phyloP scores from a whole-genome alignment of 2,797 vertebrate genomes.

The Pterois miles region DNA sequence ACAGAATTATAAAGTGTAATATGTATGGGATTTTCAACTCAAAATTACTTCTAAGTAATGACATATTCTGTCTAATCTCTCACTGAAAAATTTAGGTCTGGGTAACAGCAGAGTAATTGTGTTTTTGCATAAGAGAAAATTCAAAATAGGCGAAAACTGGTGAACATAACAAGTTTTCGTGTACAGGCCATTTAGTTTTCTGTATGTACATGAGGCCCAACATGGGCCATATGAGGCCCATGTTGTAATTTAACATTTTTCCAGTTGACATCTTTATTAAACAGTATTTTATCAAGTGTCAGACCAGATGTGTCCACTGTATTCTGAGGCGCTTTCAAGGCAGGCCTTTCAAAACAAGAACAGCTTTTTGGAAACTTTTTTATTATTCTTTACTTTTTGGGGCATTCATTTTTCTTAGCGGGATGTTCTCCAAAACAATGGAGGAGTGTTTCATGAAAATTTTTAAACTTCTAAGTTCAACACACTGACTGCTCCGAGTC shows the following conservation, averaged over 20 bases:
- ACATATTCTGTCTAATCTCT: background rate
- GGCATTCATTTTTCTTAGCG: background rate
- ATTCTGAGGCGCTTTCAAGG: background rate
- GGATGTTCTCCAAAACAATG: background rate
- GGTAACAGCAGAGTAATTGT: background rate
- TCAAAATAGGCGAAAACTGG: background rate
- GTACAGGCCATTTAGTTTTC: too few relatives aligned
- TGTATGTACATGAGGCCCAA: too few relatives aligned
- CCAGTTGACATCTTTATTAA: background rate
- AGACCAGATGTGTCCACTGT: background rate
- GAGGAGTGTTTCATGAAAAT: background rate
- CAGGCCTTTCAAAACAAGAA: background rate
- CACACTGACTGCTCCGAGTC: background rate
- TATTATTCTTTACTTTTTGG: background rate
- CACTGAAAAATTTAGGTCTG: background rate
- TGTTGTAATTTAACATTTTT: background rate
- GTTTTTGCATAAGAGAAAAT: background rate
- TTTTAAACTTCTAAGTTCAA: background rate
- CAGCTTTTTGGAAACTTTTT: background rate
- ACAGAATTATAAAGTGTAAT: too few relatives aligned
- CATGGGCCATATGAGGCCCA: background rate
- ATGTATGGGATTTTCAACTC: too few relatives aligned
- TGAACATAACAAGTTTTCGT: background rate
- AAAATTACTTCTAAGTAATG: too few relatives aligned
- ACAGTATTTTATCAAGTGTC: background rate